Evolutionary conservation across 1,140 invertebrate genomes (phyloP).

Genomic region (Habropoda laboriosa): DNA sequence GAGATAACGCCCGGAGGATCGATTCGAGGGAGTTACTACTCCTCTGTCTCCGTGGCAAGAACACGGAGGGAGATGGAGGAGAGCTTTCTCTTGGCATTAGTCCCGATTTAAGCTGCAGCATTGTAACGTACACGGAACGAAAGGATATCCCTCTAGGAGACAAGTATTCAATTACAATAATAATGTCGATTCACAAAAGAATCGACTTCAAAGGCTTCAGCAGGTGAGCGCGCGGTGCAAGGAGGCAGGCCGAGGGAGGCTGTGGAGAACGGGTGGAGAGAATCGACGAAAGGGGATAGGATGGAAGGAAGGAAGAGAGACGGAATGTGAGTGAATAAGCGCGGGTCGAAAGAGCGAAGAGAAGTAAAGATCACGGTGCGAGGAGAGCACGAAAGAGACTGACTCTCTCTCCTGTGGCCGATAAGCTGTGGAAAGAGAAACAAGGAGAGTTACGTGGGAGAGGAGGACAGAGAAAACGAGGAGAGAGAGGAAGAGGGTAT

Average conservation of each 20-base stretch:
- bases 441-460: conserved; percentile 14
- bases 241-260: conserved; percentile 18
- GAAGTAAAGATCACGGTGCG: conserved; percentile 58
- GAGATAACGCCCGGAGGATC: conserved; percentile 18
- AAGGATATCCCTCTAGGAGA: conserved; percentile 67
- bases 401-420: conserved; percentile 36
- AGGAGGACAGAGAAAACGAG: conserved; percentile 19
- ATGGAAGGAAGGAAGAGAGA: conserved; percentile 32
- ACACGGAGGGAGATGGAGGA: too few relatives aligned
- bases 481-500: conserved; percentile 47
- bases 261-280: background rate
- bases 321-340: conserved; percentile 46
- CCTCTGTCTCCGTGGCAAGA: too few relatives aligned
- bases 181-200: conserved; percentile 74
- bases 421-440: conserved; percentile 35
- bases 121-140: conserved; percentile 39
- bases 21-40: background rate
- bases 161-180: conserved; percentile 77
- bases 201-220: conserved; percentile 70
- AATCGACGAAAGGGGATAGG: background rate
- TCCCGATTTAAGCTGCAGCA: conserved; percentile 52
- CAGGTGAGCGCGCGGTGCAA: conserved; percentile 63
- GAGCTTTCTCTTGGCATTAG: conserved; percentile 21
- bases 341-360: conserved; percentile 53
- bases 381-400: conserved; percentile 44